Evolutionary conservation across 2,797 vertebrate species (phyloP).

Genomic region (Eremophila alpestris): DNA sequence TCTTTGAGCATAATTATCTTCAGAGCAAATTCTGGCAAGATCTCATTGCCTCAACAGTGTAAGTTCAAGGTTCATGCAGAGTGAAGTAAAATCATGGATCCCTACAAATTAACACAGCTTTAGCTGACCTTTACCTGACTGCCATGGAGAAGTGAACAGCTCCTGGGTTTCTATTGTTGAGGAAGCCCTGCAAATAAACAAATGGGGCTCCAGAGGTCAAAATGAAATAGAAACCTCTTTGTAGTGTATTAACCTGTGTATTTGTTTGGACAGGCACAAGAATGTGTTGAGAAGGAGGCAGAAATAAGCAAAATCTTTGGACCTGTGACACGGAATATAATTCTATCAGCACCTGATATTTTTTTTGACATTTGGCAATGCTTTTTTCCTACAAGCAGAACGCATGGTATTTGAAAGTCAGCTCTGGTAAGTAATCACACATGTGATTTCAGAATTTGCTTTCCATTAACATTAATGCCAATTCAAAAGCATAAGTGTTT

Average conservation of each 20-base stretch:
- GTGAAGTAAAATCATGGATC: not conserved
- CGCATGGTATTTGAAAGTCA: not conserved
- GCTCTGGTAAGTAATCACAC: not conserved
- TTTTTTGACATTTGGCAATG: not conserved
- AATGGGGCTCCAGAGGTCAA: not conserved
- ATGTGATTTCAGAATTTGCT: conserved; percentile 4
- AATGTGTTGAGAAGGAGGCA: not conserved
- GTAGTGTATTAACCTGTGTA: not conserved
- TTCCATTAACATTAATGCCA: conserved; percentile 26
- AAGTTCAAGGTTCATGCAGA: not conserved
- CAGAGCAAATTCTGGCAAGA: not conserved
- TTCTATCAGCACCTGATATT: not conserved
- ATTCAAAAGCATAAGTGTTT: not conserved
- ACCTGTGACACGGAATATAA: not conserved
- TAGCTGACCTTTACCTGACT: not conserved
- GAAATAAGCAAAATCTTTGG: not conserved
- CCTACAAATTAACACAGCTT: not conserved
- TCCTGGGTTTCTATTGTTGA: not conserved
- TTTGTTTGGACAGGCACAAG: not conserved
- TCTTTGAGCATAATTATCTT: not conserved
- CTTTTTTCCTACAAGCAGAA: not conserved
- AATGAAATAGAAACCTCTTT: not conserved
- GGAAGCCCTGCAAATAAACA: not conserved
- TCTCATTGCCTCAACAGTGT: not conserved
- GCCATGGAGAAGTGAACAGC: not conserved